A percentile compares a stretch with the other conserved stretches of the same genome.
These are phyloP conservation scores for Megaleporinus macrocephalus DNA, from an alignment of 2,113 vertebrate species.

Conservation along the genomic window DNA sequence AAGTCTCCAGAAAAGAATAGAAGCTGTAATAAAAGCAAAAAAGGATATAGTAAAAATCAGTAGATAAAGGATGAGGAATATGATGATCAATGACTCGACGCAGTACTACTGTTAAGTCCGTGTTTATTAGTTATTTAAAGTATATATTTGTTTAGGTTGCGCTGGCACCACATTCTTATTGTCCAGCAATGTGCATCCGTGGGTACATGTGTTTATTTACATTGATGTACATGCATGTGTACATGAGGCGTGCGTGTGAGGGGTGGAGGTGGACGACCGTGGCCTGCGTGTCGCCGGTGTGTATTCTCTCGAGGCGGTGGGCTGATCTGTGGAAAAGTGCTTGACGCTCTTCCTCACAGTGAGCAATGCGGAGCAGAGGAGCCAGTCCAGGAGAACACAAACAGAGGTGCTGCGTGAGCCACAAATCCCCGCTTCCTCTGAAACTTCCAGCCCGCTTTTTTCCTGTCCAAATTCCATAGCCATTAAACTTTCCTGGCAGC, in stretches of 20 bases:
- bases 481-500: constrained; percentile 94
- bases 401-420: constrained; percentile 85
- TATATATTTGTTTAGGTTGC: background rate
- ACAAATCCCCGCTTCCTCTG: constrained; percentile 89
- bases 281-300: constrained; percentile 70
- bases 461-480: constrained; percentile 94
- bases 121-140: too few relatives aligned
- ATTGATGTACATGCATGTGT: background rate
- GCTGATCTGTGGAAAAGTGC: constrained; percentile 77
- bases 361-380: constrained; percentile 66
- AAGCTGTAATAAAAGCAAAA: too few relatives aligned
- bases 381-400: constrained; percentile 80
- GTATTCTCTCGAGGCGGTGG: constrained; percentile 67
- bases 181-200: constrained; percentile 12
- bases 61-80: too few relatives aligned
- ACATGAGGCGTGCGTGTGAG: background rate
- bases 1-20: too few relatives aligned
- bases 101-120: too few relatives aligned
- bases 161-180: background rate
- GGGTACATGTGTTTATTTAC: background rate
- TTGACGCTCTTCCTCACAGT: constrained; percentile 78
- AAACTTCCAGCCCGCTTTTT: constrained; percentile 88
- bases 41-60: too few relatives aligned
- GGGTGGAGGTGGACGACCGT: constrained; percentile 67
- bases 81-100: too few relatives aligned